These are phyloP conservation scores for Gobiocypris rarus DNA, from an alignment of 2,113 vertebrate species.

Conservation along the genomic window DNA sequence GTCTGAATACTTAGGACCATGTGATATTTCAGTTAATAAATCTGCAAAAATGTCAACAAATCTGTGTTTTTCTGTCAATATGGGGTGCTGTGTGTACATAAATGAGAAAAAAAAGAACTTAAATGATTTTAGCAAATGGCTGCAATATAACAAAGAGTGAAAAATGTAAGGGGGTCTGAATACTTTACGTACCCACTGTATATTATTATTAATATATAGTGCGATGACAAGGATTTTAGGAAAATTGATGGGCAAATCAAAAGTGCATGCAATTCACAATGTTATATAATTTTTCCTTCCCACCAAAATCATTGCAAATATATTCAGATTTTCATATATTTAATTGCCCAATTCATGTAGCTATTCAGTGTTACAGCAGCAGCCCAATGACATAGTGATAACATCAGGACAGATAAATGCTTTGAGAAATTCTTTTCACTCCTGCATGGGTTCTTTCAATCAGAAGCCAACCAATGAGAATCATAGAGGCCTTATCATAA, in stretches of 20 bases:
- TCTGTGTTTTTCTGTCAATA: too few relatives aligned
- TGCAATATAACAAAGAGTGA: too few relatives aligned
- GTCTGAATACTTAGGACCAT: too few relatives aligned
- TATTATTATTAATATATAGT: background rate
- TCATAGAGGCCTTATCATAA: background rate
- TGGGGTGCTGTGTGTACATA: too few relatives aligned
- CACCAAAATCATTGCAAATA: background rate
- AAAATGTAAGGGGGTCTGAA: too few relatives aligned
- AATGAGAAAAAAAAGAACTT: too few relatives aligned
- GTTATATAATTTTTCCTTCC: background rate
- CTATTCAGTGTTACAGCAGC: background rate
- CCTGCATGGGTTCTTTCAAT: constrained; percentile 2
- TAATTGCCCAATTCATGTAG: background rate
- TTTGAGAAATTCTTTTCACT: constrained; percentile 3
- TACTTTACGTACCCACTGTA: too few relatives aligned
- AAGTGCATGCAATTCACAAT: background rate
- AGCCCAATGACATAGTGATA: background rate
- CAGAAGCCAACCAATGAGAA: background rate
- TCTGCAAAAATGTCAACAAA: too few relatives aligned
- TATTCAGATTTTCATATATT: background rate
- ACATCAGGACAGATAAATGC: constrained; percentile 4
- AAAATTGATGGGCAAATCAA: background rate
- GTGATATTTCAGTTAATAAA: too few relatives aligned
- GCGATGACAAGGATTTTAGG: background rate
- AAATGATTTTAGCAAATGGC: too few relatives aligned